Percentiles rank a stretch among this genome's conserved stretches.
Evolutionary conservation across 2,888 invertebrate genomes (phyloP).

Genomic region (Ormyrus labotus): DNA sequence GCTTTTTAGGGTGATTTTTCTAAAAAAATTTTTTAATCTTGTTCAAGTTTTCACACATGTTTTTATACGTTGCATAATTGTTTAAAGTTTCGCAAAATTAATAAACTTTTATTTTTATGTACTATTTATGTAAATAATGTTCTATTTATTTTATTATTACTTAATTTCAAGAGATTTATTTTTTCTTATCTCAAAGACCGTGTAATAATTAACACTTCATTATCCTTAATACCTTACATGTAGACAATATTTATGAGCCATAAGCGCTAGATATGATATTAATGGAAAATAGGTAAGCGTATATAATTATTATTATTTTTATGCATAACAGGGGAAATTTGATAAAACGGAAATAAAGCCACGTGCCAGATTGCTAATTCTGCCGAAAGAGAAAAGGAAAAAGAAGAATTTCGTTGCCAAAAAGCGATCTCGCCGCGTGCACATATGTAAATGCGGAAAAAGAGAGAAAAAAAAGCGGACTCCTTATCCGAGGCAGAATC

Average conservation of each 20-base stretch:
- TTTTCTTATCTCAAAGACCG: background rate
- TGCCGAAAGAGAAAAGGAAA: background rate
- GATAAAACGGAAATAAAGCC: constrained; percentile 6
- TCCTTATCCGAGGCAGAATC: constrained; percentile 33
- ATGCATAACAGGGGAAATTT: too few species aligned
- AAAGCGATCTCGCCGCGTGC: constrained; percentile 12
- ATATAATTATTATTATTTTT: too few species aligned
- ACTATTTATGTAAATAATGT: constrained; percentile 22
- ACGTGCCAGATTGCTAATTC: constrained; percentile 14
- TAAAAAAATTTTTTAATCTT: too few species aligned
- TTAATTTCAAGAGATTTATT: constrained; percentile 8
- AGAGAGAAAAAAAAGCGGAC: constrained; percentile 2
- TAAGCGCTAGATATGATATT: too few species aligned
- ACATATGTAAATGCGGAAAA: constrained; percentile 39
- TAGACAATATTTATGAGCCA: too few species aligned
- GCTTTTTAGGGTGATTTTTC: background rate
- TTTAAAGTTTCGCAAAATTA: constrained; percentile 1
- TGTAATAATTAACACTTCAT: constrained; percentile 9
- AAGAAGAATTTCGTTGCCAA: constrained; percentile 8
- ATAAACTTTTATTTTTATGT: background rate
- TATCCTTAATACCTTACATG: background rate
- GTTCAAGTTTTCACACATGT: background rate
- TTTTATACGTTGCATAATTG: constrained; percentile 8
- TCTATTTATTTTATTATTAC: constrained; percentile 6
- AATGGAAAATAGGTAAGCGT: too few species aligned